phyloP scores from a whole-genome alignment of 2,113 vertebrate genomes.

The Silurus meridionalis region DNA sequence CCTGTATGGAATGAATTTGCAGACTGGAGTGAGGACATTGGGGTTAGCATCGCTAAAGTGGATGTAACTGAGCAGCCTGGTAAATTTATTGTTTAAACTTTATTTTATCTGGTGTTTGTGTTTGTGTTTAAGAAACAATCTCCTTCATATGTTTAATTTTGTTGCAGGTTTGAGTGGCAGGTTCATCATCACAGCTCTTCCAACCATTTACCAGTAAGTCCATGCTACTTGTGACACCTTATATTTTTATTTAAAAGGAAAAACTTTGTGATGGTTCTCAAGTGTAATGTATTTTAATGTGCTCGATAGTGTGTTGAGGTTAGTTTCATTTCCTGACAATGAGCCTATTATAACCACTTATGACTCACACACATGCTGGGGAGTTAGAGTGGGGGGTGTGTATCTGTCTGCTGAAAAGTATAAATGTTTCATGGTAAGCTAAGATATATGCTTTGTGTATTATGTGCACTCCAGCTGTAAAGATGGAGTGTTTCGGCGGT shows the following conservation, averaged over 20 bases:
- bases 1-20: conserved; percentile 91
- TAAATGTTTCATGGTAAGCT: background rate
- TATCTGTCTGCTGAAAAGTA: background rate
- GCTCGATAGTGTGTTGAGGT: background rate
- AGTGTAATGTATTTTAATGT: background rate
- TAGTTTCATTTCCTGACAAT: conserved; percentile 22
- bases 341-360: background rate
- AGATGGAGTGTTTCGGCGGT: conserved; percentile 91
- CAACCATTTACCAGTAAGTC: conserved; percentile 97
- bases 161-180: conserved; percentile 87
- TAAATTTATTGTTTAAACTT: conserved; percentile 52
- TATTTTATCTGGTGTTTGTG: background rate
- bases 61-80: conserved; percentile 95
- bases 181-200: conserved; percentile 96
- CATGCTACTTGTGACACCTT: background rate
- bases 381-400: background rate
- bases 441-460: background rate
- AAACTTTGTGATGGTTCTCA: background rate
- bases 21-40: conserved; percentile 93
- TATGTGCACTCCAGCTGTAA: conserved; percentile 79
- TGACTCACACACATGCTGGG: background rate
- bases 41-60: conserved; percentile 90
- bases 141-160: conserved; percentile 20
- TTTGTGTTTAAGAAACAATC: conserved; percentile 1
- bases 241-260: background rate